Conservation (phyloP, 2,797 vertebrate species). For the Tympanoctomys barrerae region DNA sequence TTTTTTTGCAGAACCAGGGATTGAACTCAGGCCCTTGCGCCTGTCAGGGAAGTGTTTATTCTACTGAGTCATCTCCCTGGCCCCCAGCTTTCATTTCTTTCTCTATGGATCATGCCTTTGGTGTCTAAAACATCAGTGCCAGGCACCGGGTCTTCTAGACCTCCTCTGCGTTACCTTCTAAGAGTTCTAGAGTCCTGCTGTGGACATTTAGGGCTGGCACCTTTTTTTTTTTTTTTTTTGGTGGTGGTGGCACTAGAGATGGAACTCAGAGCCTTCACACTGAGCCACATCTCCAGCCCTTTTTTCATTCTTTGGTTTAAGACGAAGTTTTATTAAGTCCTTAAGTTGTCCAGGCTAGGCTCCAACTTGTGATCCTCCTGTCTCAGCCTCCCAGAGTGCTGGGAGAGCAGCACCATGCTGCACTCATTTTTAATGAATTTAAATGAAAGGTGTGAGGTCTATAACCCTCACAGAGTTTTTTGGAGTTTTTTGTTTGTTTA, state of each 20-base stretch:
- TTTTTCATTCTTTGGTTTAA: neutral
- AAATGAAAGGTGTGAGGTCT: neutral
- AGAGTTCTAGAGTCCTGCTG: neutral
- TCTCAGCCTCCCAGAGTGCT: neutral
- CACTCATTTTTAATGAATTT: neutral
- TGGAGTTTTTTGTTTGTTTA: too few relatives aligned
- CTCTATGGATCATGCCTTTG: neutral
- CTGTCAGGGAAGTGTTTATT: too few relatives aligned
- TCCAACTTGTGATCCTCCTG: neutral
- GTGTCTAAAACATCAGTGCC: neutral
- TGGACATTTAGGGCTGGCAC: neutral
- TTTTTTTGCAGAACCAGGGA: too few relatives aligned
- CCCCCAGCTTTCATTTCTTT: neutral
- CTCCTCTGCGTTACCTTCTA: neutral
- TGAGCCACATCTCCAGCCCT: neutral
- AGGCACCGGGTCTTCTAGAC: neutral
- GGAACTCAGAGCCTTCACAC: neutral
- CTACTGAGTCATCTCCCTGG: too few relatives aligned
- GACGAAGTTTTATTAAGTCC: neutral
- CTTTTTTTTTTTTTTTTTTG: neutral
- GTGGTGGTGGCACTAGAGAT: neutral
- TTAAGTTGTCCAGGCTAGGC: too few relatives aligned
- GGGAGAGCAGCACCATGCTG: neutral
- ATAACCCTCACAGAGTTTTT: too few relatives aligned
- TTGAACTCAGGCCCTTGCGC: too few relatives aligned